Evolutionary conservation across 2,797 vertebrate genomes (phyloP).

Genomic region (Catostomus latipinnis): DNA sequence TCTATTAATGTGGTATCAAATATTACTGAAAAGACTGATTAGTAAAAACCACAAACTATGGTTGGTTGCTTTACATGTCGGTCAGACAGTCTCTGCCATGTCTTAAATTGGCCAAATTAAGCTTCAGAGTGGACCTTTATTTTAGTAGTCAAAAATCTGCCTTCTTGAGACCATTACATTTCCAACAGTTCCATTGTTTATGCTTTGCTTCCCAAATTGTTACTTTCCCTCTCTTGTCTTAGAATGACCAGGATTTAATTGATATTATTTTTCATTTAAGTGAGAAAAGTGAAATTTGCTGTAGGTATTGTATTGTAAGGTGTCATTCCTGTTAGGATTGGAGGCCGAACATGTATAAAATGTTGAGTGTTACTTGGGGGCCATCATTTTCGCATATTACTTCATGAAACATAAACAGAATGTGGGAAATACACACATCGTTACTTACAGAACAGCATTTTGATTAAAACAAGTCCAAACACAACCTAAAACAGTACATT

Average conservation of each 20-base stretch:
- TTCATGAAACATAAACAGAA: too few species aligned
- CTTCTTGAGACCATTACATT: background rate
- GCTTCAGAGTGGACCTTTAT: background rate
- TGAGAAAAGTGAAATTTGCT: constrained; percentile 9
- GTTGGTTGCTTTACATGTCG: background rate
- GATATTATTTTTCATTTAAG: background rate
- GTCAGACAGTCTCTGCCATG: background rate
- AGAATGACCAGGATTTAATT: background rate
- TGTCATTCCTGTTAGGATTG: background rate
- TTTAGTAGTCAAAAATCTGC: background rate
- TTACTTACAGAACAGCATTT: too few species aligned
- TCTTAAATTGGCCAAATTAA: constrained; percentile 6
- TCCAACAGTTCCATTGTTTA: background rate
- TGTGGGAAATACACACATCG: too few species aligned
- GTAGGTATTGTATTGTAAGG: background rate
- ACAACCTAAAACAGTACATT: too few species aligned
- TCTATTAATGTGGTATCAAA: background rate
- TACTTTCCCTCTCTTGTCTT: background rate
- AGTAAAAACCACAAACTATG: background rate
- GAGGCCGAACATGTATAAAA: background rate
- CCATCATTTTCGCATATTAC: too few species aligned
- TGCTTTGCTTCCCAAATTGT: background rate
- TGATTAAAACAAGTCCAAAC: too few species aligned
- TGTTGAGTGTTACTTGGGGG: too few species aligned
- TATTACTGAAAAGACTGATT: background rate